Evolutionary conservation across 2,797 vertebrate species (phyloP).

Genomic region (Rhinella marina): DNA sequence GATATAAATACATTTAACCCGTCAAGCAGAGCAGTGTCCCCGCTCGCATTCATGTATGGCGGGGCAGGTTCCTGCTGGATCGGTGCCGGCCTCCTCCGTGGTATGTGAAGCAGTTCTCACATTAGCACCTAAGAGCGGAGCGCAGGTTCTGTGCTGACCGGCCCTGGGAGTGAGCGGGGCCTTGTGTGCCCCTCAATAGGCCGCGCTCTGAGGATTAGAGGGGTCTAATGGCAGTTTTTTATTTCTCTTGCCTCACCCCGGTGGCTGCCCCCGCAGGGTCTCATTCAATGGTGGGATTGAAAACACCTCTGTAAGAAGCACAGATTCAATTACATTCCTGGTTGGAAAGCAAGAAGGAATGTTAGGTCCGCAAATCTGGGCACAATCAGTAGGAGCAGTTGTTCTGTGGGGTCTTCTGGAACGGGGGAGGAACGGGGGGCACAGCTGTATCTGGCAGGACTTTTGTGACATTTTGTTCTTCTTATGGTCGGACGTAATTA

Average conservation of each 20-base stretch:
- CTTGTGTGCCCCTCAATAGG: conserved; percentile 66
- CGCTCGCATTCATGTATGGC: conserved; percentile 61
- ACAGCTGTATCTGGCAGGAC: not conserved
- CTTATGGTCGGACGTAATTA: too few species aligned
- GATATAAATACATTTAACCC: conserved; percentile 64
- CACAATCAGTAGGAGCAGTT: not conserved
- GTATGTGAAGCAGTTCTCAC: conserved; percentile 68
- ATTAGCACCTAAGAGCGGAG: conserved; percentile 68
- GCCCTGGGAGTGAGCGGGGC: conserved; percentile 64
- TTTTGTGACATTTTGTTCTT: too few species aligned
- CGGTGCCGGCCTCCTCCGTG: conserved; percentile 64
- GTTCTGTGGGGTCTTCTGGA: not conserved
- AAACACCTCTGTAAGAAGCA: conserved; percentile 52
- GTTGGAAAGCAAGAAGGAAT: conserved; percentile 55
- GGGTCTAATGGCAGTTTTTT: conserved; percentile 63
- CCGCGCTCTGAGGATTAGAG: conserved; percentile 63
- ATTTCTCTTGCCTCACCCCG: conserved; percentile 53
- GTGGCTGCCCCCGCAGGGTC: conserved; percentile 56
- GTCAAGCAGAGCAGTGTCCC: conserved; percentile 66
- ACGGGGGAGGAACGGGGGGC: not conserved
- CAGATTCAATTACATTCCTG: conserved; percentile 65
- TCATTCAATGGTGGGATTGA: conserved; percentile 60
- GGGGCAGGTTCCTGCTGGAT: conserved; percentile 64
- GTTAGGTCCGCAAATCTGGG: not conserved
- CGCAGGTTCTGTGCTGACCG: conserved; percentile 64